phyloP scores from a whole-genome alignment of 2,888 invertebrate genomes.

The Pterostichus niger region DNA sequence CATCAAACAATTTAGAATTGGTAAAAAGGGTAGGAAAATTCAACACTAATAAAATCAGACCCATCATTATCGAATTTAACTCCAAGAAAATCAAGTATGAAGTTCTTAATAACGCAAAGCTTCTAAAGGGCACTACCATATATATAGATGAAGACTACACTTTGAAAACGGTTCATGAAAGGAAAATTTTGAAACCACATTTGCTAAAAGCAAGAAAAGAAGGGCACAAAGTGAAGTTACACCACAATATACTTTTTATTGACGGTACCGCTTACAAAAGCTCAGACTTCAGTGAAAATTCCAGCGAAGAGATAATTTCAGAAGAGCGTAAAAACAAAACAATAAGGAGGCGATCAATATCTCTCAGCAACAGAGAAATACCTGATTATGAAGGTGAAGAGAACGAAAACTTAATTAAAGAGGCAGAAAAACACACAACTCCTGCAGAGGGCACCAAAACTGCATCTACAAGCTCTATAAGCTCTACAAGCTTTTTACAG shows the following conservation, averaged over 20 bases:
- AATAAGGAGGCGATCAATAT: not conserved
- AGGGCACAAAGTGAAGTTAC: not conserved
- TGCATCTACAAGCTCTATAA: no score
- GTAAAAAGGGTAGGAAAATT: not conserved
- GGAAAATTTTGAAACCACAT: not conserved
- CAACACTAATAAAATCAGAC: no score
- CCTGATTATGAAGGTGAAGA: no score
- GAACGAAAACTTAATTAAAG: no score
- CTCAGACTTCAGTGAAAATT: not conserved
- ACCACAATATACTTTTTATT: not conserved
- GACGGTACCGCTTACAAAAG: not conserved
- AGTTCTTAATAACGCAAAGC: not conserved
- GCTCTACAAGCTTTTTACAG: no score
- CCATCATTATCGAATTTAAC: no score
- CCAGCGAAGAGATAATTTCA: not conserved
- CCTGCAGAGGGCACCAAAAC: no score
- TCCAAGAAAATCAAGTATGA: not conserved
- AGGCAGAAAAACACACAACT: no score
- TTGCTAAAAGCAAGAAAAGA: not conserved
- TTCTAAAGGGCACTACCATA: not conserved
- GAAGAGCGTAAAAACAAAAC: not conserved
- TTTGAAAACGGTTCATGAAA: not conserved
- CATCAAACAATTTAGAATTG: not conserved
- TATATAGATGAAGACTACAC: not conserved
- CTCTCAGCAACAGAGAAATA: no score